Base-by-base conservation (phyloP, 2,113 vertebrate genomes). In the Heterotilapia buettikoferi region DNA sequence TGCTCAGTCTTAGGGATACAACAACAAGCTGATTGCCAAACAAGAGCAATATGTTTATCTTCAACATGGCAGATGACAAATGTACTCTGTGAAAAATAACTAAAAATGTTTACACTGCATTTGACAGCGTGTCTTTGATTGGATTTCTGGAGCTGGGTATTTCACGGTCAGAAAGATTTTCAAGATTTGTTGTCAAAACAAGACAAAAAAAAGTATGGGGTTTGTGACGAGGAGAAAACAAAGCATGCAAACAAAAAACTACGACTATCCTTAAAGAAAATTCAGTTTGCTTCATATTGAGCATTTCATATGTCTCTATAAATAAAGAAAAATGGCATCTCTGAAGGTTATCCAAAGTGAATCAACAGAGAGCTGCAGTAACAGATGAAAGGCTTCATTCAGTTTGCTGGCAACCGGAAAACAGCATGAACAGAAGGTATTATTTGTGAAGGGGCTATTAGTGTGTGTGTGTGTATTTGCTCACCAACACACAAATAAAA, bases 111-210 rank as follows among this genome's bases (percentile, higher is more conserved):
- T 89, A 90, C 73, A 83, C 79, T 63, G 80, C 33, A 4, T n/a
- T 33, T 78, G 29, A 92, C 89, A 86, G 59, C 73, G 21, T 89
- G 89, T 89, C 86, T 82, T 85, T 93, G 82, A 95, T 91, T 7
- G 90, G 92, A 95, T 95, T 94, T 87, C 52, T 87, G 11, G 85
- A 91, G 90, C 88, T 91, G 91, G 73, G 93, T 94, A 93, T 96
- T 96, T 95, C 80, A 92, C 40, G 3, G 90, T 91, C 83, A 86
- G 82, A 86, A 29, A 6, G 9, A 9, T 19, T 54, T 83, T 73
- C 21, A 24, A 36, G 12, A 82, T 78, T 50, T 73, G 82, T 66
- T 80, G 59, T 57, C 45, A 78, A 40, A 18, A 61, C 11, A 31
- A 19, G 33, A 19, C 87, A 14, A 80, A 40, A 68, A 1, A 47